Evolutionary conservation across 1,140 invertebrate genomes (phyloP), one percentile per base, ranked within the genome.

Genomic region (Stenopsyche tienmushanensis): DNA sequence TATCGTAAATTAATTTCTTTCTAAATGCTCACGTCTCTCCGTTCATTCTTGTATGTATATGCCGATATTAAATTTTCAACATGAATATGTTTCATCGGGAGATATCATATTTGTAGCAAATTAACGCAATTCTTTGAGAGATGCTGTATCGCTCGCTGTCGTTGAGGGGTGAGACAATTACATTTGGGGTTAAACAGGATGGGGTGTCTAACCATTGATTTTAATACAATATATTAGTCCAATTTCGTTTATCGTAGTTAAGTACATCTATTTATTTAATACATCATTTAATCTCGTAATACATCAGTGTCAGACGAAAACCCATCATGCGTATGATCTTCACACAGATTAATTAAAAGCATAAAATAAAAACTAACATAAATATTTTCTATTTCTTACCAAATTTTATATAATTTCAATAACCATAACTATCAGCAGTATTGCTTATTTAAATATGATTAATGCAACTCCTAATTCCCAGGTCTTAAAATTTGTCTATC

Each of bases 1-100:
- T 47, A 47, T 47, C 18, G 44, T 20, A 54, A 54, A 54, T 54
- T 54, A 54, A 54, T 54, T 54, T 54, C 52, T 10, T 26, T 26
- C 5, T 54, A 34, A 34, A 34, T 34, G 29, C 29, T 34, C 29
- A 34, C 29, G 29, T 34, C n/a, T n/a, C n/a, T n/a, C 5, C 29
- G 13, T 34, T 34, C 13, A 34, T 13, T 34, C 29, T 34, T 34
- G 5, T 13, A 34, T n/a, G 13, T 34, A 34, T 34, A 34, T 34
- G 5, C 13, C 29, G 13, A 34, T 34, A 34, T 34, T 34, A 34
- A 34, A 34, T n/a, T n/a, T n/a, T n/a, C n/a, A n/a, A n/a, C n/a
- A n/a, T n/a, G 29, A 7, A 5, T 13, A 34, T 13, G 29, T 34
- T 34, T 7, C 29, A 34, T 7, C 13, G 29, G 13, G 5, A 13